phyloP scores from a whole-genome alignment of 2,888 invertebrate genomes.

The Anaspis maculata region DNA sequence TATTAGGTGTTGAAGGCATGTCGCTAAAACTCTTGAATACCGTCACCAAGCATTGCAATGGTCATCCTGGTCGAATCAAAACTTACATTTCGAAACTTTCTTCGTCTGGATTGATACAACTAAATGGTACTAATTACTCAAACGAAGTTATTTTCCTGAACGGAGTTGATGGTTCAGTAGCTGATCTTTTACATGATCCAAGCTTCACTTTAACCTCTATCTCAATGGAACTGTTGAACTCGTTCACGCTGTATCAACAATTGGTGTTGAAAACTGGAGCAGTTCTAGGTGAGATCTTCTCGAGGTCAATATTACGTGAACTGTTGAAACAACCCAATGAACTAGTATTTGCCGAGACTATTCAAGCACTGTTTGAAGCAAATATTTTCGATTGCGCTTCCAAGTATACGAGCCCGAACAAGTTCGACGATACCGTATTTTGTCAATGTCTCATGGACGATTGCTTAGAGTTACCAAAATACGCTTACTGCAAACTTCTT shows the following conservation, averaged over 20 bases:
- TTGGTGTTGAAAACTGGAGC: slow-evolving; percentile 52
- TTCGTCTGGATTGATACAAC: slow-evolving; percentile 45
- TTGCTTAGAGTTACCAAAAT: slow-evolving; percentile 44
- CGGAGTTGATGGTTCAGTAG: slow-evolving; percentile 1
- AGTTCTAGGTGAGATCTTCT: slow-evolving; percentile 49
- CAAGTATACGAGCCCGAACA: slow-evolving; percentile 19
- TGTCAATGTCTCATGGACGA: slow-evolving; percentile 40
- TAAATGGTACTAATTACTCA: slow-evolving; percentile 44
- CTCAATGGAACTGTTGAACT: slow-evolving; percentile 49
- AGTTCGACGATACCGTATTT: too few species aligned
- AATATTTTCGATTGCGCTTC: slow-evolving; percentile 49
- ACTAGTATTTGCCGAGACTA: slow-evolving; percentile 37
- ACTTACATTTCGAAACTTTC: too few species aligned
- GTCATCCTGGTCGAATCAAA: slow-evolving; percentile 48
- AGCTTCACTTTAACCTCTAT: slow-evolving; percentile 43
- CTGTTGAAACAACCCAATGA: slow-evolving; percentile 48
- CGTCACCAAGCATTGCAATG: slow-evolving; percentile 43
- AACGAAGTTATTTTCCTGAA: slow-evolving; percentile 34
- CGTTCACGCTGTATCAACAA: slow-evolving; percentile 53
- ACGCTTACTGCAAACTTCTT: slow-evolving; percentile 51
- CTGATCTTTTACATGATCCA: too few species aligned
- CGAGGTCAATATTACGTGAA: slow-evolving; percentile 46
- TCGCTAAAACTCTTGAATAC: slow-evolving; percentile 46
- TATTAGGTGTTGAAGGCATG: slow-evolving; percentile 51
- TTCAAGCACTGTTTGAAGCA: slow-evolving; percentile 49